phyloP scores from a whole-genome alignment of 2,888 invertebrate species.

The Tachina lurida region DNA sequence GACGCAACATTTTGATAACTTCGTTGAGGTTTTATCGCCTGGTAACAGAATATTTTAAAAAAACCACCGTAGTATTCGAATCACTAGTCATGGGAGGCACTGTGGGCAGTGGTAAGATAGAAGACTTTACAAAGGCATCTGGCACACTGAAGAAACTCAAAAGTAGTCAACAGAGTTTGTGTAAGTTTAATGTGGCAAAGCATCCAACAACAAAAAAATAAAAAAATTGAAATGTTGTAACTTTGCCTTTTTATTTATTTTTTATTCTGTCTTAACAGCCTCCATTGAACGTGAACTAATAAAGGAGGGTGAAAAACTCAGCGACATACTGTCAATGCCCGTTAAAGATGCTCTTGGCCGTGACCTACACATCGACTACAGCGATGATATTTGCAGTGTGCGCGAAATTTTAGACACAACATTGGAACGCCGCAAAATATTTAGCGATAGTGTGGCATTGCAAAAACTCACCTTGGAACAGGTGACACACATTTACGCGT shows the following conservation, averaged over 20 bases:
- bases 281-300: conserved; percentile 87
- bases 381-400: conserved; percentile 88
- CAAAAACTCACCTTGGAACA: conserved; percentile 91
- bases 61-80: conserved; percentile 87
- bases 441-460: conserved; percentile 89
- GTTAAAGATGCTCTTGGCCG: conserved; percentile 90
- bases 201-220: background rate
- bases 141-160: conserved; percentile 85
- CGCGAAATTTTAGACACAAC: conserved; percentile 88
- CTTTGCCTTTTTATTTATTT: conserved; percentile 3
- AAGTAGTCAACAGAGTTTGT: conserved; percentile 85
- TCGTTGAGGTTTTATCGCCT: conserved; percentile 90
- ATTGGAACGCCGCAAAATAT: conserved; percentile 87
- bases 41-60: conserved; percentile 88
- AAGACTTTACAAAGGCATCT: conserved; percentile 85
- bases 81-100: conserved; percentile 86
- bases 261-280: conserved; percentile 82
- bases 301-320: conserved; percentile 89
- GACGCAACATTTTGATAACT: conserved; percentile 89
- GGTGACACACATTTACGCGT: conserved; percentile 88
- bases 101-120: conserved; percentile 75
- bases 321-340: conserved; percentile 90
- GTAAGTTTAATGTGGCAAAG: conserved; percentile 80
- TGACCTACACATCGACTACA: conserved; percentile 88
- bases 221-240: background rate